Evolutionary conservation across 2,888 invertebrate species (phyloP), one percentile per base, ranked within the genome.

Genomic region (Phalera bucephala): DNA sequence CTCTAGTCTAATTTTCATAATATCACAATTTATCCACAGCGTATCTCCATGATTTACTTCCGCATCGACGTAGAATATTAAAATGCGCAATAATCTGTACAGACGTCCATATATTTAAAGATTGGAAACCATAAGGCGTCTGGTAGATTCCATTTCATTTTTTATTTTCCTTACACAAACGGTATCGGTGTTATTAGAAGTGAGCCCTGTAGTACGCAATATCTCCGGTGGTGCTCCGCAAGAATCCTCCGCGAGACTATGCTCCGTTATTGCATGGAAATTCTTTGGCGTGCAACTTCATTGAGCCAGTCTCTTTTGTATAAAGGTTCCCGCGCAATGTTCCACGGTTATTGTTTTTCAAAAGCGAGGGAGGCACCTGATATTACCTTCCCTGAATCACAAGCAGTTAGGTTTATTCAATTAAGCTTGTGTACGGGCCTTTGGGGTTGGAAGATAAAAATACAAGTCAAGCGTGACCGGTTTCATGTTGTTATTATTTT

Each of bases 181-280:
- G 77, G 75, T 82, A 85, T 82, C 77, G 79, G 73, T 83, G 77
- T 86, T 88, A 88, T 88, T 87, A 88, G 83, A 83, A 73, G 75
- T 75, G 73, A 81, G 80, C 78, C 78, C 72, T 79, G 84, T 82
- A 83, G 85, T 83, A 80, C 80, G 87, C 87, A 89, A 89, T 89
- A 89, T 87, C 85, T 79, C 71, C 73, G 73, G 66, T 60, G 66
- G 63, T 72, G 67, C 69, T 73, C 73, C 64, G 64, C 67, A 72
- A 75, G 84, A 81, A 79, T 80, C 77, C 72, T 72, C 66, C 70
- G 62, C 57, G 68, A 74, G 63, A 67, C 74, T 65, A 63, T 72
- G 72, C 64, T 63, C 73, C 77, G 81, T 88, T 87, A 88, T 88
- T 87, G 88, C 88, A 89, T 87, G 86, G 86, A 87, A 84, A 88